Base-by-base conservation (phyloP, 1,140 invertebrate genomes). In the Drosophila saltans region DNA sequence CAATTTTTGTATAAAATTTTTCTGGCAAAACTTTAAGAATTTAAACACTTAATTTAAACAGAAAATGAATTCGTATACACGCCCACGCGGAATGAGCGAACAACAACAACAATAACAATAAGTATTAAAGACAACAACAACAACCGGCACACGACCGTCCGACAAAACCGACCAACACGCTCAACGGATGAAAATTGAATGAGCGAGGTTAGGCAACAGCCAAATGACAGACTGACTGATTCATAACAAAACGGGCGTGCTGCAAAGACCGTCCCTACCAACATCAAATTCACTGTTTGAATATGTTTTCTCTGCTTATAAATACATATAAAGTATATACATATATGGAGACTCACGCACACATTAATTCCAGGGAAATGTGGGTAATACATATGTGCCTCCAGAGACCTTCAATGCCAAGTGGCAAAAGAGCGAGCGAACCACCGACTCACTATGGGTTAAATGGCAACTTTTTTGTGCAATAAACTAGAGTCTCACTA, bases 171-270 rank as follows among this genome's bases (percentile, higher is more conserved):
- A 88, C 83, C 70, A 77, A 75, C 66, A 63, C 73, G 63, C 73
- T 41, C 80, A 80, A 89, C 73, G 61, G 80, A 78, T 89, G 65
- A 72, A 41, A 74, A 73, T 70, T 70, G 69, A 86, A 81, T 86
- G 83, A 75, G 70, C 61, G 41, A 62, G 24, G 21, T 52, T 52
- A 10, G 9, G 8, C 45, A 24, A 45, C 24, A 16, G 41, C 33
- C 59, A 72, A 56, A 68, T 30, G 61, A 60, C 62, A 57, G 56
- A 69, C 67, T 55, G 82, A 61, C 79, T 88, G 76, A 83, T 77
- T 86, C 82, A 88, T 76, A 72, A 75, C 62, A 81, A 73, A 36
- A 69, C 66, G 62, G 40, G 3, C 52, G 55, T 79, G 58, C 64
- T 64, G 66, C 57, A 10, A 16, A 52, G 56, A 75, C 77, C 81